Evolutionary conservation across 37 sponge, comb jelly and placozoan species (phyloP), one percentile per base, ranked within the genome.

Genomic region (Ephydatia muelleri): DNA sequence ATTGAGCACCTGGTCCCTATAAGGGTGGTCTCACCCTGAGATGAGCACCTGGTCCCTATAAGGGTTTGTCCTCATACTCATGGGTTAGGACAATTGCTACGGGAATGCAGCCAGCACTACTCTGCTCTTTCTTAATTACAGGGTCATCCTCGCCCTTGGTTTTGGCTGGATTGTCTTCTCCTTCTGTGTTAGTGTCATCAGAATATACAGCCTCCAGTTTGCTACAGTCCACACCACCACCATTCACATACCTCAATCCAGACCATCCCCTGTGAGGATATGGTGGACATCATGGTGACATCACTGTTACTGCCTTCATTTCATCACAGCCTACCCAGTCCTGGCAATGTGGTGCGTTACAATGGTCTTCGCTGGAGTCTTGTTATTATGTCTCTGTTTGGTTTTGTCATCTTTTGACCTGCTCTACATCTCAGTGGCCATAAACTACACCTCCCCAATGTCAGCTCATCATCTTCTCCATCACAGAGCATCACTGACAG

Each of bases 351-450:
- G 1, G 36, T 57, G 26, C 3, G 11, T n/a, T 79, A 89, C 23
- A 12, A 83, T 29, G 27, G 36, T 26, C 65, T 78, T 71, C 83
- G 83, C 70, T 86, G 81, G 38, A 26, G 28, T 23, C 76, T 85
- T 82, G 87, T 89, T 13, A 48, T 83, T 26, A 77, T 71, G 35
- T 65, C 84, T 11, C 13, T 90, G 2, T 2, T 90, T 16, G 91
- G 94, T 6, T 85, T 94, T 67, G 43, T 88, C 5, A 49, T 90
- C 31, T 90, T n/a, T 94, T 77, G 94, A 94, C 82, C 76, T 94
- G 14, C 74, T 90, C 68, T 94, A 94, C 80, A 66, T 94, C 30
- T 88, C 88, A 21, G 91, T 90, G 66, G 87, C 88, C 65, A 73
- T 90, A 38, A 90, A 71, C 49, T 94, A 90, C 82, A 38, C 27